phyloP scores from a whole-genome alignment of 1,140 invertebrate genomes.

The Nilaparvata lugens region DNA sequence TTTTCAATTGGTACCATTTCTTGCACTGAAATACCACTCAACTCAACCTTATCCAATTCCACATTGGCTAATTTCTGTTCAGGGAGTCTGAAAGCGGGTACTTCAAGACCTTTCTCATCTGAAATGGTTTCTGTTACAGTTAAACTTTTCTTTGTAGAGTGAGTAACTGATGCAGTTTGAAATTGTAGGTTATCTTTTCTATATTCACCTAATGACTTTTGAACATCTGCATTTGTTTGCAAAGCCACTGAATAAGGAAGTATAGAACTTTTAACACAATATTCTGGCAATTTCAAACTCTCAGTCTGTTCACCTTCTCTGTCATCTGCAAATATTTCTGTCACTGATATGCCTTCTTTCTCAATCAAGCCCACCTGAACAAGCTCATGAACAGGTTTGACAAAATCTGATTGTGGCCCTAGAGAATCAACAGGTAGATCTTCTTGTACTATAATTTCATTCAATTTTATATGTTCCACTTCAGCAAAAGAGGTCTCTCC shows the following conservation, averaged over 20 bases:
- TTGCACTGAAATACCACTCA: constrained; percentile 37
- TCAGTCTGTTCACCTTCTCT: constrained; percentile 31
- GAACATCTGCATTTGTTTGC: constrained; percentile 40
- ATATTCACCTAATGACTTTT: constrained; percentile 39
- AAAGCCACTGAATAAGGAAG: constrained; percentile 40
- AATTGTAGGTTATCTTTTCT: constrained; percentile 32
- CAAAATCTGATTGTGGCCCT: constrained; percentile 28
- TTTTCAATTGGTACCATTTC: constrained; percentile 44
- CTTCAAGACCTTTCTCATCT: constrained; percentile 45
- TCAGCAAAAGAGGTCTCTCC: constrained; percentile 36
- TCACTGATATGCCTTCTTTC: constrained; percentile 42
- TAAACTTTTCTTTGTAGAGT: constrained; percentile 41
- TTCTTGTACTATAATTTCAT: constrained; percentile 45
- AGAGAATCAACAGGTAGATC: constrained; percentile 40
- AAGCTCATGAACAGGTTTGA: constrained; percentile 35
- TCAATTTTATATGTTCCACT: constrained; percentile 36
- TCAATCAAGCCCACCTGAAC: constrained; percentile 40
- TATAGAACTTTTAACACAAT: constrained; percentile 38
- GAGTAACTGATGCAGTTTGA: constrained; percentile 38
- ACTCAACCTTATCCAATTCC: constrained; percentile 38
- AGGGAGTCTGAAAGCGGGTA: constrained; percentile 36
- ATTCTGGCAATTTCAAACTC: constrained; percentile 32
- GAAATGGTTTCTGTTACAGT: constrained; percentile 41
- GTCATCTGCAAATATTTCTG: constrained; percentile 40
- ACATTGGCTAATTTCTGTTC: constrained; percentile 39